phyloP scores from a whole-genome alignment of 2,888 invertebrate species.

The Microctonus aethiopoides region DNA sequence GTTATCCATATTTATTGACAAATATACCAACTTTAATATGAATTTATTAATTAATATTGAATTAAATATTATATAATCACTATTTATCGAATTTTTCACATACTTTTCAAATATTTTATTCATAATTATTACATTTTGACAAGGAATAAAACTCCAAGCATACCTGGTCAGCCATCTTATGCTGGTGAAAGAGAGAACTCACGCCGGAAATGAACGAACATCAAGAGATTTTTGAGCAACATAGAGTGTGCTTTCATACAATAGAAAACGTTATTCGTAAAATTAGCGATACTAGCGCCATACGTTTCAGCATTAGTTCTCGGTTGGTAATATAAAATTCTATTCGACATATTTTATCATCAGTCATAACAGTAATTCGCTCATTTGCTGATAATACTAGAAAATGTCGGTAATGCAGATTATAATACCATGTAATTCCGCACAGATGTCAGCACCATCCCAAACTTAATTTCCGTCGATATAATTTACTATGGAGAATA shows the following conservation, averaged over 20 bases:
- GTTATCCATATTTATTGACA: neutral
- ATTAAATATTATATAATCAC: neutral
- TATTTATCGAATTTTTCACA: conserved; percentile 4
- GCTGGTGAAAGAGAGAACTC: conserved; percentile 69
- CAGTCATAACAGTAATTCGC: too few species aligned
- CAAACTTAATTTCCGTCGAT: too few species aligned
- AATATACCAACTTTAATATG: conserved; percentile 25
- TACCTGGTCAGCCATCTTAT: conserved; percentile 88
- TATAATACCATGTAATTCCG: too few species aligned
- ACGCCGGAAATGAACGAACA: conserved; percentile 37
- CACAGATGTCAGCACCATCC: too few species aligned
- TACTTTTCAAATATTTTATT: neutral
- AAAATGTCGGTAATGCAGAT: too few species aligned
- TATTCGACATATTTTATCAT: too few species aligned
- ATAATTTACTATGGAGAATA: too few species aligned
- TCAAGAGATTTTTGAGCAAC: neutral
- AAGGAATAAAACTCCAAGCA: conserved; percentile 58
- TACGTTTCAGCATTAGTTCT: neutral
- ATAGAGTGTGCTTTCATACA: neutral
- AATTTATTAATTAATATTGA: conserved; percentile 13
- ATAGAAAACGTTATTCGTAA: neutral
- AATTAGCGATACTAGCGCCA: neutral
- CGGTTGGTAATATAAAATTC: too few species aligned
- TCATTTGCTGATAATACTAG: too few species aligned
- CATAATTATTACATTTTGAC: conserved; percentile 32